Evolutionary conservation across 2,113 vertebrate species (phyloP), one percentile per base, ranked within the genome.

Genomic region (Pterocles gutturalis): DNA sequence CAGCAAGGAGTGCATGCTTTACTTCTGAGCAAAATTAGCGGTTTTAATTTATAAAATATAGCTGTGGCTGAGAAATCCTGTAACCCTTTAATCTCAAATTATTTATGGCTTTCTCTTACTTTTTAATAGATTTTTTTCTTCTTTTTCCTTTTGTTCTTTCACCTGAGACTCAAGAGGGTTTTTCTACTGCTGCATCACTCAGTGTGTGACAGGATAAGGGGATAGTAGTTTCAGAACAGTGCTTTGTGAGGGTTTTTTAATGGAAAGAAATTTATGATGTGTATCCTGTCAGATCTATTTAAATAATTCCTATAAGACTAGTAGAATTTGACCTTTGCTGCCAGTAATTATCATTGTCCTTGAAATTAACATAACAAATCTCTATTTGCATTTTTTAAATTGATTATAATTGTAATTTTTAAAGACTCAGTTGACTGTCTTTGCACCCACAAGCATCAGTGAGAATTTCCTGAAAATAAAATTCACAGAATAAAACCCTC

Each of bases 51-150:
- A 71, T 76, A 93, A 93, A 87, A 87, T 90, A 4, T 79, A 71
- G 17, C 93, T 90, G 67, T 83, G 81, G 75, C 83, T 91, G 83
- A 76, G 72, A 85, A 93, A 91, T 78, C 55, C 89, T 84, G 72
- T 96, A 93, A 94, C 83, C 60, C 84, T 97, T 96, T 89, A 69
- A 76, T 95, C 58, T 54, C 84, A 82, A 87, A 46, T 97, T 89
- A 71, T 97, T 97, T 93, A 72, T 95, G 84, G 65, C 34, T 77
- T 81, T 58, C 31, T 43, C 54, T 43, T 79, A 54, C 48, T 79
- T 88, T 58, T 89, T 80, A 83, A 69, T 60, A 82, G 81, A 43
- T 66, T n/a, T 70, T 66, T 78, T 36, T 31, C 41, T 45, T 13
- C 20, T 79, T 70, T 29, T 53, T 29, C 22, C 11, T 41, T 45